Evolutionary conservation across 2,888 invertebrate species (phyloP).

Genomic region (Noctua comes): DNA sequence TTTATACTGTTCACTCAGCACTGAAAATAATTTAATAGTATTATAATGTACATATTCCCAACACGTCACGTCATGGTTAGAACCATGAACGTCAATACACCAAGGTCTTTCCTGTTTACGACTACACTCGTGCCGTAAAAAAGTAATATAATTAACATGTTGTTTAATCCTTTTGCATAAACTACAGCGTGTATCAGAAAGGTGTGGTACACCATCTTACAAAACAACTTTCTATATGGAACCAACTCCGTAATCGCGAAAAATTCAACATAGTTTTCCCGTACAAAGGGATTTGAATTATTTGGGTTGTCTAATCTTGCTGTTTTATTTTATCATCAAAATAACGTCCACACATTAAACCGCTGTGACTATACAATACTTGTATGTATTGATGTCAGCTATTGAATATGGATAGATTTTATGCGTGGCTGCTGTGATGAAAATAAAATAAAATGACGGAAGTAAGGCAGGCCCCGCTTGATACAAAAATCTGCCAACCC

Average conservation of each 20-base stretch:
- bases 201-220: background rate
- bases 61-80: slow-evolving; percentile 35
- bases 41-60: slow-evolving; percentile 11
- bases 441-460: background rate
- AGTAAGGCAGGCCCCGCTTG: background rate
- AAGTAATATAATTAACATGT: slow-evolving; percentile 12
- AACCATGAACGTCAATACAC: slow-evolving; percentile 42
- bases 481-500: background rate
- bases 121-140: slow-evolving; percentile 7
- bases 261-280: background rate
- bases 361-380: background rate
- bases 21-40: background rate
- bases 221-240: background rate
- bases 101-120: slow-evolving; percentile 44
- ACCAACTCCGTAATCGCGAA: background rate
- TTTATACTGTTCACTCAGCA: background rate
- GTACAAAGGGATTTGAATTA: background rate
- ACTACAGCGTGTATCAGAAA: background rate
- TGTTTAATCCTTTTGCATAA: background rate
- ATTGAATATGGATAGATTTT: background rate
- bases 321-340: background rate
- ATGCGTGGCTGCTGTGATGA: background rate
- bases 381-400: background rate
- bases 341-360: background rate
- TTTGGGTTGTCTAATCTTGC: background rate